Evolutionary conservation across 2,113 vertebrate species (phyloP).

Genomic region (Catharus fuscescens): DNA sequence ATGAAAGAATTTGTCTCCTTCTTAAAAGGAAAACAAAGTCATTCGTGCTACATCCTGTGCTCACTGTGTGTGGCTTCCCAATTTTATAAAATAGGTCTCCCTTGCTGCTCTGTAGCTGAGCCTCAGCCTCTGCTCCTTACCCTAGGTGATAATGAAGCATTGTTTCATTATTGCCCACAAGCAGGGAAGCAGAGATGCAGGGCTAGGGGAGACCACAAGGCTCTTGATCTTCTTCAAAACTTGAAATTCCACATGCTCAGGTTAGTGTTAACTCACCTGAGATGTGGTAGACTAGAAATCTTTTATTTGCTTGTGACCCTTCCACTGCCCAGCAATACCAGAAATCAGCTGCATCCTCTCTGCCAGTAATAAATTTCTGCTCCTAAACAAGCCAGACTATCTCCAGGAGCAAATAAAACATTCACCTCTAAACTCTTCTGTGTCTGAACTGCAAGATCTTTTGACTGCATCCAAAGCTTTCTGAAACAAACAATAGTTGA

Average conservation of each 20-base stretch:
- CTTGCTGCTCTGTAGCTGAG: neutral
- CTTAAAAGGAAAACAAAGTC: neutral
- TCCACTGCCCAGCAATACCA: neutral
- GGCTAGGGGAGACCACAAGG: neutral
- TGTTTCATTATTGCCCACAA: neutral
- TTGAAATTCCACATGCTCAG: neutral
- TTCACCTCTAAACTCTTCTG: neutral
- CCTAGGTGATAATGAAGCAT: rapidly evolving
- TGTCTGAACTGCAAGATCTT: neutral
- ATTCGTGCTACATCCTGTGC: neutral
- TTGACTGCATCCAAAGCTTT: neutral
- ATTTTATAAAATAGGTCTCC: neutral
- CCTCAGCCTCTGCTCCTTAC: neutral
- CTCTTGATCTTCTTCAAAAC: neutral
- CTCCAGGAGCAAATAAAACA: neutral
- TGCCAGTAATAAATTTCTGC: neutral
- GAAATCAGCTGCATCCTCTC: neutral
- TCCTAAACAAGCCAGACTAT: neutral
- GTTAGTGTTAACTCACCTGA: neutral
- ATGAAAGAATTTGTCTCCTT: neutral
- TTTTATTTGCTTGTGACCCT: neutral
- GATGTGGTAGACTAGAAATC: neutral
- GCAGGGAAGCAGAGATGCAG: neutral
- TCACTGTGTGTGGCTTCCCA: neutral
- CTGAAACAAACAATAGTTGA: neutral